Evolutionary conservation across 2,113 vertebrate genomes (phyloP).

Genomic region (Carlito syrichta): DNA sequence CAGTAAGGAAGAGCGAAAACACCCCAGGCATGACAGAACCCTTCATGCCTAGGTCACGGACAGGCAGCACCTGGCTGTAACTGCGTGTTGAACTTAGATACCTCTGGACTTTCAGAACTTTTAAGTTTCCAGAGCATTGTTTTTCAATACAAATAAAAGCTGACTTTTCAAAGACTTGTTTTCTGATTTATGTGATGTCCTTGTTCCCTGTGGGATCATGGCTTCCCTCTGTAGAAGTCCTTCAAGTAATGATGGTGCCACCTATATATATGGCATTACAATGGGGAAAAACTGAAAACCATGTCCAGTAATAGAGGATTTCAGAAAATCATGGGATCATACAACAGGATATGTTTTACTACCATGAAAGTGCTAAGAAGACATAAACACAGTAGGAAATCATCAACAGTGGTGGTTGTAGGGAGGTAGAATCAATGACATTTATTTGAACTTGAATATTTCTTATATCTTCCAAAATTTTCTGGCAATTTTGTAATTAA

Average conservation of each 20-base stretch:
- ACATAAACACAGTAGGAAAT: no score
- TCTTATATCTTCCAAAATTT: no score
- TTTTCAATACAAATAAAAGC: not conserved
- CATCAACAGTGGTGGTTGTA: no score
- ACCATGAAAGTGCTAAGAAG: no score
- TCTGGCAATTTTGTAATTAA: no score
- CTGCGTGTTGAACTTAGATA: not conserved
- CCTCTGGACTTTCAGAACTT: not conserved
- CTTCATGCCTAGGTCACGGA: no score
- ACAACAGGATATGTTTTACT: no score
- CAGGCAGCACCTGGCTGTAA: not conserved
- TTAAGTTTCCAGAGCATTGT: not conserved
- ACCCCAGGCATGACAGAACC: accelerated
- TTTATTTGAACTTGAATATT: no score
- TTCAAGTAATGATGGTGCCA: not conserved
- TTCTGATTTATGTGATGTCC: not conserved
- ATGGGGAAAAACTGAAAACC: no score
- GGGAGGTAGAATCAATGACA: no score
- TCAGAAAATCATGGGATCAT: no score
- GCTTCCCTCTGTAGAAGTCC: not conserved
- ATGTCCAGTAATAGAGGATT: no score
- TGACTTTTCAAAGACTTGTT: not conserved
- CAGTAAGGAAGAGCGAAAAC: accelerated
- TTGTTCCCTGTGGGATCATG: not conserved
- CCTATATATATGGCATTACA: not conserved